Conservation (phyloP, 2,888 invertebrate genomes). For the Tryphoninae sp. region DNA sequence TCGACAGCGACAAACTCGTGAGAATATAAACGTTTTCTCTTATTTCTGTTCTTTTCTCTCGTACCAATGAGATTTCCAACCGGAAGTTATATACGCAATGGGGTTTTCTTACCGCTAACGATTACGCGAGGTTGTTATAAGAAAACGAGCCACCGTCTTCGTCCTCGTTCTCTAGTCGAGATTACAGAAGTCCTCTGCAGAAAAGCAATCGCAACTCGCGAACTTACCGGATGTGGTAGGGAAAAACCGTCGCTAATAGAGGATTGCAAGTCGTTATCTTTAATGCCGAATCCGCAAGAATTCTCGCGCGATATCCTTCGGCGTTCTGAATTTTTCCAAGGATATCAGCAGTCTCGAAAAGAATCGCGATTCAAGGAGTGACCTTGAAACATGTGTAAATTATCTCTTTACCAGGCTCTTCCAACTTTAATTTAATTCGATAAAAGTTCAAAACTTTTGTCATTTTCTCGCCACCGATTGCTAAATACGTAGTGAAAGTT, state of each 20-base stretch:
- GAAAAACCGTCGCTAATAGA: slow-evolving; percentile 12
- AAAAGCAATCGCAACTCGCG: slow-evolving; percentile 39
- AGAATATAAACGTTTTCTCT: slow-evolving; percentile 5
- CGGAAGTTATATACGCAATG: neutral
- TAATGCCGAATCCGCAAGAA: slow-evolving; percentile 48
- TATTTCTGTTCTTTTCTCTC: neutral
- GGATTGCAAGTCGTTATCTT: slow-evolving; percentile 38
- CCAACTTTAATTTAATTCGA: neutral
- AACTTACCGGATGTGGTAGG: neutral
- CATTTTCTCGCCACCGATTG: neutral
- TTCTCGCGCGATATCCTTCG: neutral
- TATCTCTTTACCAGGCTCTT: neutral
- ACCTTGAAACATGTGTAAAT: neutral
- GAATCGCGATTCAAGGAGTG: neutral
- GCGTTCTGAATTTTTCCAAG: slow-evolving; percentile 12
- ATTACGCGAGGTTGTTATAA: slow-evolving; percentile 25
- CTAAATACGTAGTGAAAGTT: neutral
- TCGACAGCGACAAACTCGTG: slow-evolving; percentile 5
- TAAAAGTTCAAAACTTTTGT: neutral
- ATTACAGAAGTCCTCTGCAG: slow-evolving; percentile 27
- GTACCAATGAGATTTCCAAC: slow-evolving; percentile 1
- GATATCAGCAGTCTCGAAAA: slow-evolving; percentile 15
- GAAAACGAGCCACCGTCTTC: slow-evolving; percentile 7
- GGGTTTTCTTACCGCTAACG: slow-evolving; percentile 28
- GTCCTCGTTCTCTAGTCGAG: slow-evolving; percentile 10